phyloP scores from a whole-genome alignment of 2,113 vertebrate genomes.

The Crotophaga sulcirostris region DNA sequence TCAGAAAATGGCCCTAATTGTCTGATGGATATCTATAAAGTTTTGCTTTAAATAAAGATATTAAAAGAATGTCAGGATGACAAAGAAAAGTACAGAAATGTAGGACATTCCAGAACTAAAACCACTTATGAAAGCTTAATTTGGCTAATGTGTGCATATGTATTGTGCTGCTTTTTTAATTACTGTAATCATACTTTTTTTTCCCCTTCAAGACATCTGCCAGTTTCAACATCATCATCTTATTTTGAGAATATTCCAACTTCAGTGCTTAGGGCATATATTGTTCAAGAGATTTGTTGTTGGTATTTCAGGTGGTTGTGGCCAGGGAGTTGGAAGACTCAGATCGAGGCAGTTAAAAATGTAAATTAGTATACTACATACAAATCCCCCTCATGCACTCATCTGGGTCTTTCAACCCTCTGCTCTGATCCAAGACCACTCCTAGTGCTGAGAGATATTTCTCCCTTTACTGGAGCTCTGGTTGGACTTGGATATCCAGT shows the following conservation, averaged over 20 bases:
- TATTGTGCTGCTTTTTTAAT: background rate
- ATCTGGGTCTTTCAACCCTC: background rate
- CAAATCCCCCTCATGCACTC: background rate
- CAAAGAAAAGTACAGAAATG: background rate
- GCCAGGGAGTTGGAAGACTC: background rate
- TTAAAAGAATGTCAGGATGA: background rate
- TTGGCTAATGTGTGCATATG: background rate
- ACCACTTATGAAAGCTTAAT: background rate
- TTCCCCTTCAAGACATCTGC: background rate
- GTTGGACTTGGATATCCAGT: background rate
- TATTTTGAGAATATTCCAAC: background rate
- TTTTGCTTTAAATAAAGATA: background rate
- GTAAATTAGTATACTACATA: background rate
- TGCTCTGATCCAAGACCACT: background rate
- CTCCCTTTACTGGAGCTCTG: fast-evolving
- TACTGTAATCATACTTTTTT: background rate
- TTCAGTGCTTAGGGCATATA: background rate
- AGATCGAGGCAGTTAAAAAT: background rate
- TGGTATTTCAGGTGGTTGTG: background rate
- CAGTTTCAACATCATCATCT: background rate
- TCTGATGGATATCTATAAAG: background rate
- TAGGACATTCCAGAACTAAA: background rate
- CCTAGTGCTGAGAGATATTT: background rate
- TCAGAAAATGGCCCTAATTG: background rate
- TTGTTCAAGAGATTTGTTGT: background rate